Base-by-base conservation (phyloP, 2,888 invertebrate genomes). In the Crioceris asparagi region DNA sequence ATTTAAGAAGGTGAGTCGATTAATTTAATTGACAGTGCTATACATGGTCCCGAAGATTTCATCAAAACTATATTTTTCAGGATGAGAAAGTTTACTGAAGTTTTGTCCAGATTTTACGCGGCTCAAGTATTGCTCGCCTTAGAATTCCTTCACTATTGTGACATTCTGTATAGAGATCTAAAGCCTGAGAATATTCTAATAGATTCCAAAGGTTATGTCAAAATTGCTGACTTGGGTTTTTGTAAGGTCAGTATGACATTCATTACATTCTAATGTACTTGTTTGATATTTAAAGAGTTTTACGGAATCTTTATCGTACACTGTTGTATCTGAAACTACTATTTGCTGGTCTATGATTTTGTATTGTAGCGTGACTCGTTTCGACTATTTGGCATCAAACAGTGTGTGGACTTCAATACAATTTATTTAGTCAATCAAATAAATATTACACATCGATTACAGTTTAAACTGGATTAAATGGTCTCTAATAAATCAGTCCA, bases 191-290 rank as follows among this genome's bases (percentile, higher is more conserved):
- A 93, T 60, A 79, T 93, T 45, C 67, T 93, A 50, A 74, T 93
- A 21, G 86, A 87, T 54, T 66, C 62, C 39, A 71, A 67, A 32
- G 91, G 91, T 0, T 91, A 86, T 57, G 61, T 83, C n/a, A 77
- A 88, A 69, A 75, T 96, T 35, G 87, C 91, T 0, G 96, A 96
- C 64, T 91, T 94, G 58, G 94, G 94, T 17, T 94, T 96, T 66
- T 86, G 91, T 50, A 96, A 96, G 69, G 66, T 57, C 49, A 43
- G 29, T 39, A 25, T 12, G 12, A 7, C 19, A 16, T 16, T n/a
- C n/a, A n/a, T n/a, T n/a, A n/a, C n/a, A n/a, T n/a, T n/a, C n/a
- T n/a, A n/a, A n/a, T n/a, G n/a, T n/a, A n/a, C n/a, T n/a, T n/a
- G n/a, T n/a, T n/a, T n/a, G n/a, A n/a, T n/a, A n/a, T n/a, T n/a